These are phyloP conservation scores for Antitype chi DNA, from an alignment of 2,888 invertebrate species.

Conservation along the genomic window DNA sequence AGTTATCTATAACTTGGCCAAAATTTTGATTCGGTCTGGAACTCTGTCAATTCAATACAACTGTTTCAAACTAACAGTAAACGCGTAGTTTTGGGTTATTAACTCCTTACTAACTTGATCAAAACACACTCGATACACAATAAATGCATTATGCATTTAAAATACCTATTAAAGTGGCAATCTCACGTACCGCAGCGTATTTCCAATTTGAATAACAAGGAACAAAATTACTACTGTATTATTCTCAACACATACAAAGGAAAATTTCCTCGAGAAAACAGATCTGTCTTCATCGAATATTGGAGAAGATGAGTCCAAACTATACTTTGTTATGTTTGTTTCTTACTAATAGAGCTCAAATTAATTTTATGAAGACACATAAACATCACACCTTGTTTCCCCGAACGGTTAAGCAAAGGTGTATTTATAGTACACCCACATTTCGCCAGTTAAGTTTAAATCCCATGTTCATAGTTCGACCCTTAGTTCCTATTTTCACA, in stretches of 20 bases:
- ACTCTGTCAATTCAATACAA: neutral
- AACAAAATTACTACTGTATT: conserved; percentile 2
- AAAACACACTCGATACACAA: neutral
- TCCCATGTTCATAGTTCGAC: too few relatives aligned
- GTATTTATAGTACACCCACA: too few relatives aligned
- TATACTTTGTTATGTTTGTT: neutral
- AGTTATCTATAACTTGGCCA: too few relatives aligned
- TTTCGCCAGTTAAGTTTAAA: too few relatives aligned
- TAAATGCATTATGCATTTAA: neutral
- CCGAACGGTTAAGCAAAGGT: too few relatives aligned
- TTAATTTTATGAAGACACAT: neutral
- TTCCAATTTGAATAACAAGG: conserved; percentile 18
- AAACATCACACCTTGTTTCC: too few relatives aligned
- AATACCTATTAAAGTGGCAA: neutral
- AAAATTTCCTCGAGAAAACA: neutral
- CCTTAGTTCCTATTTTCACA: too few relatives aligned
- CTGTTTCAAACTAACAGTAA: neutral
- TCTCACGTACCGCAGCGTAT: neutral
- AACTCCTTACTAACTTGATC: neutral
- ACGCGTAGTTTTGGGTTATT: neutral
- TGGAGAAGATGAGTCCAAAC: neutral
- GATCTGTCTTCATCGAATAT: conserved; percentile 19
- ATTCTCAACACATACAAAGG: conserved; percentile 2
- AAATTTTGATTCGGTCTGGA: too few relatives aligned
- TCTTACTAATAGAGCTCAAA: neutral